Evolutionary conservation across 2,888 invertebrate species (phyloP).

Genomic region (Argyra leucocephala): DNA sequence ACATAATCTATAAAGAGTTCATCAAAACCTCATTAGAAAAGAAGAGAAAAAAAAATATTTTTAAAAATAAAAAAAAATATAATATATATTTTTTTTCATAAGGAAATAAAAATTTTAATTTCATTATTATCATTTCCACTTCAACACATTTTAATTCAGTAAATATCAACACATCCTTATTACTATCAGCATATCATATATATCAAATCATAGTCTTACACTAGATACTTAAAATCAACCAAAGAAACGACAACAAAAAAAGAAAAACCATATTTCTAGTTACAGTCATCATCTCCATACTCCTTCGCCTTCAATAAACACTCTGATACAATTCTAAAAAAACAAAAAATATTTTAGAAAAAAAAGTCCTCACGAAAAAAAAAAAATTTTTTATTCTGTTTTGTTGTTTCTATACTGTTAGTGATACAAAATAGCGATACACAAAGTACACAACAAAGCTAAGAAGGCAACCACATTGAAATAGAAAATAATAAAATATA

Average conservation of each 20-base stretch:
- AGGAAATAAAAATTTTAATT: background rate
- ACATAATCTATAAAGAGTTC: too few species aligned
- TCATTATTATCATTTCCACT: constrained; percentile 1
- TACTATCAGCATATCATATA: too few species aligned
- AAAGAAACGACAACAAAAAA: background rate
- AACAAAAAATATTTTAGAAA: too few species aligned
- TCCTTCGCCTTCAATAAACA: too few species aligned
- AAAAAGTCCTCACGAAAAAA: too few species aligned
- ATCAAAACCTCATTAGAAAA: too few species aligned
- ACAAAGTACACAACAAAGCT: background rate
- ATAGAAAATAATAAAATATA: too few species aligned
- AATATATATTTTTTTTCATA: too few species aligned
- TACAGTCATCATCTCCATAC: background rate
- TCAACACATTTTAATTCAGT: background rate
- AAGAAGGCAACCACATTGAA: background rate
- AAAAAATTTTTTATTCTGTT: too few species aligned
- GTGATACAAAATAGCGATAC: background rate
- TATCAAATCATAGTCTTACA: background rate
- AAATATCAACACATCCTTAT: background rate
- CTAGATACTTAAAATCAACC: background rate
- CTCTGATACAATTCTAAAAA: too few species aligned
- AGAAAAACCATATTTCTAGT: background rate
- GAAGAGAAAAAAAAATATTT: background rate
- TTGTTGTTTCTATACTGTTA: too few species aligned
- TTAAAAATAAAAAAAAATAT: background rate